phyloP scores from a whole-genome alignment of 1,140 invertebrate genomes.

The Drosophila littoralis region DNA sequence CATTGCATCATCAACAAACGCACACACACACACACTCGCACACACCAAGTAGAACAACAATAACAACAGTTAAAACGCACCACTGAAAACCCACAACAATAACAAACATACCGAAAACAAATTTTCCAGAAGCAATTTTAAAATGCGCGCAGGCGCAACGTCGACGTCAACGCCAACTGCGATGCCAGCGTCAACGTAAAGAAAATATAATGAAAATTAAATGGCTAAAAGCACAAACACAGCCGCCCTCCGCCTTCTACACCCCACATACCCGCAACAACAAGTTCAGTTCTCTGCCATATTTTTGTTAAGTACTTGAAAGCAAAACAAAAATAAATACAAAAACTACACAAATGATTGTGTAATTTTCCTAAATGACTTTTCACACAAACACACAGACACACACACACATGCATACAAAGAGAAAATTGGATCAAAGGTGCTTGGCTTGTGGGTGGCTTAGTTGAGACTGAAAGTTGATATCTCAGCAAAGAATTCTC shows the following conservation, averaged over 20 bases:
- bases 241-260: neutral
- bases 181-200: constrained; percentile 21
- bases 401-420: constrained; percentile 1
- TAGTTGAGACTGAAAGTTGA: neutral
- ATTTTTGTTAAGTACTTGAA: constrained; percentile 37
- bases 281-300: constrained; percentile 9
- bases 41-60: constrained; percentile 53
- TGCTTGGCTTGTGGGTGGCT: neutral
- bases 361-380: constrained; percentile 56
- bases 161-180: constrained; percentile 12
- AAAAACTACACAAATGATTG: constrained; percentile 44
- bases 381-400: constrained; percentile 21
- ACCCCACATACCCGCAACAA: neutral
- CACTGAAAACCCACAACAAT: constrained; percentile 71
- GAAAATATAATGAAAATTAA: constrained; percentile 59
- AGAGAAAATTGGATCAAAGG: constrained; percentile 3
- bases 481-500: too few species aligned
- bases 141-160: constrained; percentile 67
- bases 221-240: constrained; percentile 42
- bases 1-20: constrained; percentile 81
- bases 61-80: constrained; percentile 56
- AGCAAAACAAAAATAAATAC: constrained; percentile 46
- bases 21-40: constrained; percentile 40
- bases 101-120: constrained; percentile 66
- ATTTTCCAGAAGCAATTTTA: constrained; percentile 66